Evolutionary conservation across 2,888 invertebrate genomes (phyloP).

Genomic region (Tachina fera): DNA sequence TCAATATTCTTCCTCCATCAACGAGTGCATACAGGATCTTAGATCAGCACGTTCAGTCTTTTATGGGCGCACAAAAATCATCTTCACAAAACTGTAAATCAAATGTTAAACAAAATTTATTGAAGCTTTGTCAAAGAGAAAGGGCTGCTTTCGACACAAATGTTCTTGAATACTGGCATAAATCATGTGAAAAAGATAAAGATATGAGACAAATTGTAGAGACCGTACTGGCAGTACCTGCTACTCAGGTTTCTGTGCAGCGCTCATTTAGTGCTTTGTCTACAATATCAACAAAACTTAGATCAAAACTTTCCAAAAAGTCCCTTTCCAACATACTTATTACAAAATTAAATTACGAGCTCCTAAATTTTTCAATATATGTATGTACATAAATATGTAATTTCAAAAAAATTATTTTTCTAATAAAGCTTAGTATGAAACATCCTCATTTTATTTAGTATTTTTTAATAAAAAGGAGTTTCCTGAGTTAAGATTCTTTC

Average conservation of each 20-base stretch:
- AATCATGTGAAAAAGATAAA: too few relatives aligned
- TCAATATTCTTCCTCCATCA: not conserved
- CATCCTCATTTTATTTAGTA: too few relatives aligned
- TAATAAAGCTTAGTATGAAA: too few relatives aligned
- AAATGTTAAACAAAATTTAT: conserved; percentile 14
- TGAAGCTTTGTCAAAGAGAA: conserved; percentile 12
- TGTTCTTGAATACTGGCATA: too few relatives aligned
- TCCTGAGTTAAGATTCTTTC: too few relatives aligned
- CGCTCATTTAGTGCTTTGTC: not conserved
- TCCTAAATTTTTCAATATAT: not conserved
- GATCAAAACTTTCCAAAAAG: not conserved
- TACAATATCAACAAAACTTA: not conserved
- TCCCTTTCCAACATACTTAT: not conserved
- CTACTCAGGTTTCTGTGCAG: not conserved
- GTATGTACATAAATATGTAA: not conserved
- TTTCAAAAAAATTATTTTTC: too few relatives aligned
- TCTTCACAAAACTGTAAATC: conserved; percentile 1
- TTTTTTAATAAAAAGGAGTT: too few relatives aligned
- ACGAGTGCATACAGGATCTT: not conserved
- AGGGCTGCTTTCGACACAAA: not conserved
- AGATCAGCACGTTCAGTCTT: conserved; percentile 9
- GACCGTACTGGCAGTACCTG: not conserved
- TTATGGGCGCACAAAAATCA: not conserved
- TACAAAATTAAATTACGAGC: not conserved
- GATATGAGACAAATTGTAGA: conserved; percentile 3